Evolutionary conservation across 2,888 invertebrate genomes (phyloP).

Genomic region (Protophormia terraenovae): DNA sequence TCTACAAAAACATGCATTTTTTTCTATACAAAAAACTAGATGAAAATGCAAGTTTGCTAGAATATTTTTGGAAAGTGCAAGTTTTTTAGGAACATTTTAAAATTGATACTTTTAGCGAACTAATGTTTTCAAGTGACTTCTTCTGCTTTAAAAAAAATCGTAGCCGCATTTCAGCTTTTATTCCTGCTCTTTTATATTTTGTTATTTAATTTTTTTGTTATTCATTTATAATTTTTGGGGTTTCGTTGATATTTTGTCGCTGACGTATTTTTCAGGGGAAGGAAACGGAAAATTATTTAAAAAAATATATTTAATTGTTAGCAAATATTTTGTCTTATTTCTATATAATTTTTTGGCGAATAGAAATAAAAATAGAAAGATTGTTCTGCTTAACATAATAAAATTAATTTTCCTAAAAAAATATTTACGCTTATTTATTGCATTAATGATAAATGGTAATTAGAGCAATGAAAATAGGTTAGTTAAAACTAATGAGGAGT

Average conservation of each 20-base stretch:
- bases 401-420: background rate
- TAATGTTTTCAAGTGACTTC: background rate
- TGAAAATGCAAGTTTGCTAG: too few species aligned
- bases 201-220: background rate
- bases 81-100: too few species aligned
- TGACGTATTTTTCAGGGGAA: background rate
- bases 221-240: background rate
- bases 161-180: background rate
- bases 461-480: slow-evolving; percentile 5
- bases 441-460: slow-evolving; percentile 11
- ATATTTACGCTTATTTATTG: slow-evolving; percentile 19
- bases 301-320: slow-evolving; percentile 55
- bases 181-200: background rate
- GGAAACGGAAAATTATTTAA: slow-evolving; percentile 49
- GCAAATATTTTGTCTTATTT: slow-evolving; percentile 48
- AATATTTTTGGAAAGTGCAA: too few species aligned
- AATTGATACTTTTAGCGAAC: background rate
- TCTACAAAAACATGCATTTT: too few species aligned
- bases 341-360: background rate
- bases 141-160: too few species aligned
- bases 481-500: too few species aligned
- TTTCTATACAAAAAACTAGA: too few species aligned
- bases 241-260: background rate
- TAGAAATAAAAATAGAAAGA: background rate
- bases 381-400: background rate